Evolutionary conservation across 2,888 invertebrate genomes (phyloP).

Genomic region (Drosophila imparisetae): DNA sequence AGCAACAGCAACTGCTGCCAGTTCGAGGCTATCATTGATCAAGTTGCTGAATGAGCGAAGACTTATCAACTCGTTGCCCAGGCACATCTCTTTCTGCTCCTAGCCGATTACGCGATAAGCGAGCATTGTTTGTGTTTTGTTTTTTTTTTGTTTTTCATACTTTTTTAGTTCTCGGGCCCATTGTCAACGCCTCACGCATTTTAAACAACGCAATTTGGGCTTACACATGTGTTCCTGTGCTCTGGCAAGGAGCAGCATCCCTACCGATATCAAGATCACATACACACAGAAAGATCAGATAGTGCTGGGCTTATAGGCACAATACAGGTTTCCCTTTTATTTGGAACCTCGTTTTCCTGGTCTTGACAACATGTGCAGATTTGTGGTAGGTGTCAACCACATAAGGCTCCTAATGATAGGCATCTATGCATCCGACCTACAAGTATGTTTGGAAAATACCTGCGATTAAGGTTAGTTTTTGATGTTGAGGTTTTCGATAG

Average conservation of each 20-base stretch:
- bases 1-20: constrained; percentile 35
- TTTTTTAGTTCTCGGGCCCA: constrained; percentile 27
- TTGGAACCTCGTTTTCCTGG: constrained; percentile 13
- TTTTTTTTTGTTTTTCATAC: constrained; percentile 11
- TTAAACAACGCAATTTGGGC: constrained; percentile 80
- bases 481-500: constrained; percentile 39
- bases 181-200: constrained; percentile 77
- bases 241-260: constrained; percentile 33
- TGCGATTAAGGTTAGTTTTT: constrained; percentile 42
- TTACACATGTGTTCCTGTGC: constrained; percentile 56
- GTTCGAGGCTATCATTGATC: constrained; percentile 30
- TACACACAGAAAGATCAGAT: constrained; percentile 41
- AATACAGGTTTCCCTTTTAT: constrained; percentile 20
- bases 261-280: constrained; percentile 65
- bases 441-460: constrained; percentile 11
- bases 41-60: constrained; percentile 7
- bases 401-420: constrained; percentile 62
- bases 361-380: constrained; percentile 72
- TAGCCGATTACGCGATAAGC: constrained; percentile 58
- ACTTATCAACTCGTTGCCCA: constrained; percentile 65
- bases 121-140: constrained; percentile 51
- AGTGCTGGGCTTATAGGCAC: constrained; percentile 13
- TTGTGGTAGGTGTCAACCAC: constrained; percentile 76
- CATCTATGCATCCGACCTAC: constrained; percentile 40
- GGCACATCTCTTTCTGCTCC: constrained; percentile 45